phyloP scores from a whole-genome alignment of 2,113 vertebrate genomes.

The Lota lota region DNA sequence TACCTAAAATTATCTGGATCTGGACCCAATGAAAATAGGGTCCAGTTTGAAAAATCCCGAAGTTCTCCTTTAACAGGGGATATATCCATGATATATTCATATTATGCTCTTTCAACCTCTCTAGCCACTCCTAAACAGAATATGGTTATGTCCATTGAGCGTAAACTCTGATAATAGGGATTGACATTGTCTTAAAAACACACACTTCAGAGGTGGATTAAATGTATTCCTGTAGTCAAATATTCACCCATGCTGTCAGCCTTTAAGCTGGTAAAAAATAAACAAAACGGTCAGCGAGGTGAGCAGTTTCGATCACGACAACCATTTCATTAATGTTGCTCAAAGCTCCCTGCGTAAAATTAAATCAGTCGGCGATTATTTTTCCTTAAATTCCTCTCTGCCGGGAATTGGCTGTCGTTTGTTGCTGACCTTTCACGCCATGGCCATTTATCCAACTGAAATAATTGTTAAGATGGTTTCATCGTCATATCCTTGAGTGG shows the following conservation, averaged over 20 bases:
- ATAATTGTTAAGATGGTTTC: slow-evolving; percentile 62
- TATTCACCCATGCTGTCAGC: slow-evolving; percentile 54
- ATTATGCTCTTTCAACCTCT: slow-evolving; percentile 10
- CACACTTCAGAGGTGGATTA: slow-evolving; percentile 48
- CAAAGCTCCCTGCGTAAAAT: slow-evolving; percentile 64
- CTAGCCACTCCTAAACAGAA: slow-evolving; percentile 36
- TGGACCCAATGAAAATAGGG: no score
- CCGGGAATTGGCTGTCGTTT: slow-evolving; percentile 57
- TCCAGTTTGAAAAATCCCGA: no score
- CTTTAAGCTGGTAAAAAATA: slow-evolving; percentile 67
- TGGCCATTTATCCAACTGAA: slow-evolving; percentile 51
- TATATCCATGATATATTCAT: no score
- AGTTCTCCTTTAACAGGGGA: no score
- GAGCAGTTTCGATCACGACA: slow-evolving; percentile 33
- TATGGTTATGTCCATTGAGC: slow-evolving; percentile 47
- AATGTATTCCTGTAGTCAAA: slow-evolving; percentile 66
- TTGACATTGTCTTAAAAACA: slow-evolving; percentile 59
- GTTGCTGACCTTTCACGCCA: slow-evolving; percentile 58
- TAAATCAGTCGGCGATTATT: slow-evolving; percentile 70
- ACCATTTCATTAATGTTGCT: slow-evolving; percentile 67
- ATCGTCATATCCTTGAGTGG: slow-evolving; percentile 69
- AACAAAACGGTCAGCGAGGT: slow-evolving; percentile 26
- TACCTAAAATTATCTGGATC: no score
- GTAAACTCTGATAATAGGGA: slow-evolving; percentile 56
- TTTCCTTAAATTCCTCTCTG: slow-evolving; percentile 59